These are phyloP conservation scores for Pardosa pseudoannulata DNA, from an alignment of 2,888 invertebrate genomes.

Conservation along the genomic window DNA sequence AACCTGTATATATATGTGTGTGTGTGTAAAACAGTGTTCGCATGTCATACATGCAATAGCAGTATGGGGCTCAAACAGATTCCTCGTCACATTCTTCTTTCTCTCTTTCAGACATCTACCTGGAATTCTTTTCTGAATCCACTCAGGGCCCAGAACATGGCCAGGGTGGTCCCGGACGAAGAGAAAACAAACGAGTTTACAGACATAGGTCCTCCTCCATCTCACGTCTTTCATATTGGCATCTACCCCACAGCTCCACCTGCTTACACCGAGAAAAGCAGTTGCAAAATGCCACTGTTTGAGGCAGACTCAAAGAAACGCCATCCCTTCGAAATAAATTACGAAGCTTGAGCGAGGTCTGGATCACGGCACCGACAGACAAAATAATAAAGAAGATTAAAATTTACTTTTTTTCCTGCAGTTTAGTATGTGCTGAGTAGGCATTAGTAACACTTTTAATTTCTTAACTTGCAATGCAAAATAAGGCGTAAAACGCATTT, in stretches of 20 bases:
- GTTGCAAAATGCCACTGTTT: neutral
- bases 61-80: neutral
- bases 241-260: neutral
- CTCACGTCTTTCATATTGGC: neutral
- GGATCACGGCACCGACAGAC: too few relatives aligned
- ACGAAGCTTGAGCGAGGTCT: too few relatives aligned
- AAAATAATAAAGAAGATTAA: too few relatives aligned
- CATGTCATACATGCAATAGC: too few relatives aligned
- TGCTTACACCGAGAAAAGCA: too few relatives aligned
- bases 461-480: too few relatives aligned
- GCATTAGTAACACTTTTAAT: too few relatives aligned
- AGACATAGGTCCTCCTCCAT: neutral
- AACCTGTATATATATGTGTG: too few relatives aligned
- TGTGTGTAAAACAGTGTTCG: too few relatives aligned
- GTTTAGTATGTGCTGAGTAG: too few relatives aligned
- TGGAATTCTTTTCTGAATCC: neutral
- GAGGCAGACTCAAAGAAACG: neutral
- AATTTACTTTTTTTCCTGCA: too few relatives aligned
- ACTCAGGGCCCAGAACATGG: neutral
- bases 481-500: too few relatives aligned
- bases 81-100: neutral
- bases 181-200: neutral
- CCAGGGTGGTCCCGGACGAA: neutral
- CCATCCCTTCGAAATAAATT: constrained; percentile 34
- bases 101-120: neutral